Evolutionary conservation across 2,888 invertebrate genomes (phyloP).

Genomic region (Congeria kusceri): DNA sequence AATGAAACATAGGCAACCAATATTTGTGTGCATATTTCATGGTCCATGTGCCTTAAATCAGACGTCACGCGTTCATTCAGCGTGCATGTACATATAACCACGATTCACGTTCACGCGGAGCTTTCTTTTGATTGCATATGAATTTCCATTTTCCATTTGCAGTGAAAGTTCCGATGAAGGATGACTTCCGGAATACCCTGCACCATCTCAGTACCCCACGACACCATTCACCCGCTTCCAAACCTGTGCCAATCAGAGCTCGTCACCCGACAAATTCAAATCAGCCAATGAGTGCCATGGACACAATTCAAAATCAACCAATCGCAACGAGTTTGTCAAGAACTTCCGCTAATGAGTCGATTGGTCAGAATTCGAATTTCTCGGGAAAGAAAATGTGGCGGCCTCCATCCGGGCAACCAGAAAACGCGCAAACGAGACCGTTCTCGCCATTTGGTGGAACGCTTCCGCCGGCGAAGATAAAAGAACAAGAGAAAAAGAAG

Average conservation of each 20-base stretch:
- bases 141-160: conserved; percentile 20
- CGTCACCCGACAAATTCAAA: conserved; percentile 55
- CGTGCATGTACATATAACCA: no score
- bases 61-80: no score
- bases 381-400: conserved; percentile 72
- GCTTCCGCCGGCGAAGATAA: conserved; percentile 68
- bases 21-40: no score
- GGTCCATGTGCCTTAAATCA: no score
- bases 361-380: background rate
- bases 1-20: no score
- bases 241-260: conserved; percentile 67
- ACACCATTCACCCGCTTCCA: conserved; percentile 50
- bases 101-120: no score
- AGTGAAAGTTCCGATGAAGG: conserved; percentile 30
- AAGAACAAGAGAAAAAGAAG: conserved; percentile 57
- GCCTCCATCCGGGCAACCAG: conserved; percentile 65
- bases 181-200: conserved; percentile 66
- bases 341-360: conserved; percentile 8
- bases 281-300: conserved; percentile 35
- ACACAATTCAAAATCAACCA: conserved; percentile 44
- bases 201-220: conserved; percentile 63
- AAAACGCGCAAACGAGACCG: conserved; percentile 65
- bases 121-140: no score
- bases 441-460: conserved; percentile 75
- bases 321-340: conserved; percentile 23